Evolutionary conservation across 2,113 vertebrate genomes (phyloP).

Genomic region (Hyperopisus bebe): DNA sequence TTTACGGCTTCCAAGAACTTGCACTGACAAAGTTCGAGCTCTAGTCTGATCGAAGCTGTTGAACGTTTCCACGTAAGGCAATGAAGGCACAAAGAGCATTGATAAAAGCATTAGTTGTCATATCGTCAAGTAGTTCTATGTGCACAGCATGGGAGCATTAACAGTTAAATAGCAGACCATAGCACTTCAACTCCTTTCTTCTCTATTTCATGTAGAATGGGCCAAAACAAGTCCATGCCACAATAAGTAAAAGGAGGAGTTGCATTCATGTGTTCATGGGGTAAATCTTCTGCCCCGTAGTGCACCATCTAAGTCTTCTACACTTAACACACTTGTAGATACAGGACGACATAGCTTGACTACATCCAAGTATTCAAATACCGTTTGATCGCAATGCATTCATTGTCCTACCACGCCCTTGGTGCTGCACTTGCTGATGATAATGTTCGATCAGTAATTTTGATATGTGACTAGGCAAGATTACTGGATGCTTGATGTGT

Average conservation of each 20-base stretch:
- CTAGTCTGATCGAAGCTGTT: conserved; percentile 23
- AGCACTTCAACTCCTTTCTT: conserved; percentile 10
- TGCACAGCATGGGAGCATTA: conserved; percentile 21
- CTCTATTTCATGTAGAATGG: conserved; percentile 14
- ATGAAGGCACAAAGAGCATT: conserved; percentile 24
- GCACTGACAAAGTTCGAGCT: conserved; percentile 28
- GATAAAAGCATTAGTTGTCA: conserved; percentile 26
- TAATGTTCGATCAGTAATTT: neutral
- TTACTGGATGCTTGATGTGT: neutral
- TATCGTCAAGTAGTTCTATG: conserved; percentile 26
- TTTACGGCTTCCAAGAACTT: conserved; percentile 23
- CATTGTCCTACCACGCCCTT: conserved; percentile 1
- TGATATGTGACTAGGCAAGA: conserved; percentile 9
- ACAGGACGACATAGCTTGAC: neutral
- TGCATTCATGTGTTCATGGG: neutral
- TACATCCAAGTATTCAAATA: conserved; percentile 14
- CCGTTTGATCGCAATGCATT: conserved; percentile 17
- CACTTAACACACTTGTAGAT: conserved; percentile 12
- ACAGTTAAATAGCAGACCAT: conserved; percentile 25
- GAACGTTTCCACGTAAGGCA: conserved; percentile 17
- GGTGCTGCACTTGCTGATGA: conserved; percentile 20
- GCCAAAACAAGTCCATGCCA: conserved; percentile 19
- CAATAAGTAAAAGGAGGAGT: conserved; percentile 15
- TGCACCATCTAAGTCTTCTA: conserved; percentile 2
- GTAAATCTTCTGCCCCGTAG: neutral